Conservation (phyloP, 2,797 vertebrate species). For the Gallinago nigripennis region DNA sequence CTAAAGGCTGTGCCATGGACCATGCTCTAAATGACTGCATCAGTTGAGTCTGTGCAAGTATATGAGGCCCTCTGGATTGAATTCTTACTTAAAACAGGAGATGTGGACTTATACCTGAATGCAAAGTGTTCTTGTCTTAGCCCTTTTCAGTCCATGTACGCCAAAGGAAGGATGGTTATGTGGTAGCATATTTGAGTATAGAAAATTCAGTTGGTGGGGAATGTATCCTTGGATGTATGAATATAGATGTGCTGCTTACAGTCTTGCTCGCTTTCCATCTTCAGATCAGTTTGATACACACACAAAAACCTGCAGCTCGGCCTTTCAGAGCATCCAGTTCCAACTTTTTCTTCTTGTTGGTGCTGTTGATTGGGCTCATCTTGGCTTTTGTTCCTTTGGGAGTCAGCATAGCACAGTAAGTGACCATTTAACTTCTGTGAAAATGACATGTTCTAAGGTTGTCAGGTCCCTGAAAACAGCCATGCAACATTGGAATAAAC, state of each 20-base stretch:
- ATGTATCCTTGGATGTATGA: rapidly evolving
- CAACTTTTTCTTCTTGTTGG: slow-evolving; percentile 91
- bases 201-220: neutral
- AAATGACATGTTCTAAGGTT: neutral
- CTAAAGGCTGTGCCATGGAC: neutral
- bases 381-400: slow-evolving; percentile 87
- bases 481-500: neutral
- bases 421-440: neutral
- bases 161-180: neutral
- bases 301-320: slow-evolving; percentile 85
- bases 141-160: neutral
- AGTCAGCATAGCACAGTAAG: slow-evolving; percentile 88
- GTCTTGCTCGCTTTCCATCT: neutral
- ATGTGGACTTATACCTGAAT: rapidly evolving
- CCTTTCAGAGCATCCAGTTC: slow-evolving; percentile 92
- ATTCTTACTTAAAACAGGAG: neutral
- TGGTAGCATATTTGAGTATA: neutral
- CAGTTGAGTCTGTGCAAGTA: neutral
- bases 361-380: slow-evolving; percentile 89
- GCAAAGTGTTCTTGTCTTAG: neutral
- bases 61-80: neutral
- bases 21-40: neutral
- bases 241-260: neutral
- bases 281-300: slow-evolving; percentile 87
- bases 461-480: neutral